Conservation (phyloP, 1,140 invertebrate genomes). For the Mesaphorura yosii region DNA sequence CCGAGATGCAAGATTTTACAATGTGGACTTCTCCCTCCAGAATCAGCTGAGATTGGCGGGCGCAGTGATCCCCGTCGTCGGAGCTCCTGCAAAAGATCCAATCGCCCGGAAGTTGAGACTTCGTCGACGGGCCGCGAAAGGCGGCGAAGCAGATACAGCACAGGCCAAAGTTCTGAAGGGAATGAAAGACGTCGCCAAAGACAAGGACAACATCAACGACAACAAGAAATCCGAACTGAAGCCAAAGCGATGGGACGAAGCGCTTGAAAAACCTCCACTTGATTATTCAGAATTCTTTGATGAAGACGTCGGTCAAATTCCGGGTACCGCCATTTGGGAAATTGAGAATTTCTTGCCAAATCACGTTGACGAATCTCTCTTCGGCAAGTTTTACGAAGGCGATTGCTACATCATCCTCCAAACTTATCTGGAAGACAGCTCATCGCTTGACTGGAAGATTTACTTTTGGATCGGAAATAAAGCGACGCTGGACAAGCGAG, state of each 20-base stretch:
- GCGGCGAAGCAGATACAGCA: conserved; percentile 73
- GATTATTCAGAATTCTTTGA: conserved; percentile 99
- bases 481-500: conserved; percentile 91
- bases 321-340: conserved; percentile 85
- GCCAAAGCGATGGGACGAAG: conserved; percentile 65
- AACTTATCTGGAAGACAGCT: conserved; percentile 68
- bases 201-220: conserved; percentile 58
- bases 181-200: conserved; percentile 95
- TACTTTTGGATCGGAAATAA: conserved; percentile 98
- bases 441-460: conserved; percentile 84
- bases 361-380: conserved; percentile 71
- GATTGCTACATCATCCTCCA: conserved; percentile 98
- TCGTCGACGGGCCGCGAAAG: conserved; percentile 54
- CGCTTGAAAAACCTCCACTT: conserved; percentile 84
- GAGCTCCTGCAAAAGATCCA: conserved; percentile 59
- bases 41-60: conserved; percentile 86
- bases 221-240: conserved; percentile 50
- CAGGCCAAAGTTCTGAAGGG: conserved; percentile 91
- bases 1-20: conserved; percentile 88
- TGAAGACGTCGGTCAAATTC: conserved; percentile 75
- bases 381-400: conserved; percentile 98
- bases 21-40: conserved; percentile 96
- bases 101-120: conserved; percentile 84
- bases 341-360: conserved; percentile 98
- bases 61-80: conserved; percentile 46